phyloP scores from a whole-genome alignment of 2,888 invertebrate species.

The Drosophila quinaria region DNA sequence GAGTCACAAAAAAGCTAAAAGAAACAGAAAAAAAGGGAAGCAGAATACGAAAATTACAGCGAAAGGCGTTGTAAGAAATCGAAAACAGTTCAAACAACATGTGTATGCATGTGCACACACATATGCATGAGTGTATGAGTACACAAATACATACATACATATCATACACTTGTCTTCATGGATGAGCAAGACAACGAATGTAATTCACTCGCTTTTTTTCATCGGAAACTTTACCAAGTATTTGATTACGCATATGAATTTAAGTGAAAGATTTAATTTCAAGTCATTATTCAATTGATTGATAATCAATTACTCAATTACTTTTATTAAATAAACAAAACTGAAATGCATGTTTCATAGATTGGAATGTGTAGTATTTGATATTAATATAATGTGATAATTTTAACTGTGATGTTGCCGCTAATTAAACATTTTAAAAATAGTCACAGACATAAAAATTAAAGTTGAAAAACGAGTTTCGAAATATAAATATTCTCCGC shows the following conservation, averaged over 20 bases:
- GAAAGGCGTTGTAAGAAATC: slow-evolving; percentile 70
- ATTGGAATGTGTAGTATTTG: slow-evolving; percentile 8
- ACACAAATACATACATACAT: neutral
- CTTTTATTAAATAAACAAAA: neutral
- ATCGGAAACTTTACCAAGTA: slow-evolving; percentile 1
- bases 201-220: slow-evolving; percentile 21
- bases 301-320: neutral
- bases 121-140: neutral
- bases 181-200: slow-evolving; percentile 18
- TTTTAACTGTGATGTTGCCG: slow-evolving; percentile 15
- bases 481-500: slow-evolving; percentile 8
- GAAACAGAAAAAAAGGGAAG: slow-evolving; percentile 39
- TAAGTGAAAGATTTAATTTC: slow-evolving; percentile 1
- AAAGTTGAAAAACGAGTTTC: slow-evolving; percentile 40
- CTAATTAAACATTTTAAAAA: slow-evolving; percentile 48
- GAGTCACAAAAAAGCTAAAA: slow-evolving; percentile 55
- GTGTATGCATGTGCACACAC: slow-evolving; percentile 33
- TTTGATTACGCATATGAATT: slow-evolving; percentile 17
- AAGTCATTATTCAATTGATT: slow-evolving; percentile 22
- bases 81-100: slow-evolving; percentile 76
- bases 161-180: slow-evolving; percentile 17
- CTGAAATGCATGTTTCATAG: neutral
- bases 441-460: slow-evolving; percentile 29
- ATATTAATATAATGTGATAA: slow-evolving; percentile 46
- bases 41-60: slow-evolving; percentile 73